phyloP scores from a whole-genome alignment of 2,113 vertebrate genomes.

The Gnathonemus echidnorhynchus region DNA sequence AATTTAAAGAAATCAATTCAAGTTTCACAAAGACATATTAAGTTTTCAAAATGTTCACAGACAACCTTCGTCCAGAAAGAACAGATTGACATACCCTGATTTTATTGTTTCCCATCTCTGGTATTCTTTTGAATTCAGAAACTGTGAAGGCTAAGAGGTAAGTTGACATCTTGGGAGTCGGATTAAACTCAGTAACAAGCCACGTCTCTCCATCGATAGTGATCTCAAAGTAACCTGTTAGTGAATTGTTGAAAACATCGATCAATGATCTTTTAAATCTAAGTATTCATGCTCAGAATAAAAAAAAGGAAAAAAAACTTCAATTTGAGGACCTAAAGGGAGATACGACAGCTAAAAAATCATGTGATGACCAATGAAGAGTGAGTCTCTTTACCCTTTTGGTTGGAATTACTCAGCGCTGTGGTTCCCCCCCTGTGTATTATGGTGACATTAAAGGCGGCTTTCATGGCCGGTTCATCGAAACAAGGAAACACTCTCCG shows the following conservation, averaged over 20 bases:
- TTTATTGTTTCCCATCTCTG: rapidly evolving
- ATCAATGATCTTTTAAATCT: neutral
- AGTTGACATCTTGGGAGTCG: slow-evolving; percentile 58
- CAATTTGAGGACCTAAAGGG: neutral
- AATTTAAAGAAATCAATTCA: too few relatives aligned
- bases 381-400: slow-evolving; percentile 37
- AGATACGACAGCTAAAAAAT: neutral
- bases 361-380: neutral
- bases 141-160: slow-evolving; percentile 61
- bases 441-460: slow-evolving; percentile 68
- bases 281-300: neutral
- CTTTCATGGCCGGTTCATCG: slow-evolving; percentile 90
- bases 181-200: slow-evolving; percentile 32
- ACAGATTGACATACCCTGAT: slow-evolving; percentile 38
- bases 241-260: neutral
- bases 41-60: neutral
- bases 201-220: slow-evolving; percentile 26
- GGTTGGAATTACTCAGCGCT: slow-evolving; percentile 66
- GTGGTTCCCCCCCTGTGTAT: slow-evolving; percentile 28
- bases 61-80: neutral
- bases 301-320: neutral
- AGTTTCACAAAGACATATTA: too few relatives aligned
- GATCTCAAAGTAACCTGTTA: neutral
- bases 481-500: slow-evolving; percentile 90
- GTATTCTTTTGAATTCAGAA: neutral